Evolutionary conservation across 2,888 invertebrate species (phyloP).

Genomic region (Sinhomidia bicolor): DNA sequence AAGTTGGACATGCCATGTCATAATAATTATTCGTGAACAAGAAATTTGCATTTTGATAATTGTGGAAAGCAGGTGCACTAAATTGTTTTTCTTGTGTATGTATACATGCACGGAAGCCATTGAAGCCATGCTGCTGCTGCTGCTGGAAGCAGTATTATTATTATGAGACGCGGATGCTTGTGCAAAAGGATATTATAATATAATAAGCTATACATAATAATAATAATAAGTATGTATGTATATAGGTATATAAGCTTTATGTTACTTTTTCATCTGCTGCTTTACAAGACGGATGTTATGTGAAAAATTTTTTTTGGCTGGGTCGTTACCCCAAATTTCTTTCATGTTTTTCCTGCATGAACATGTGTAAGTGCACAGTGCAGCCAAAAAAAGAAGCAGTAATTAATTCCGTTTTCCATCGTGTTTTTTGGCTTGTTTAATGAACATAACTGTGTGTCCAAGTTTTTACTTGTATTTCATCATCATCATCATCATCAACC

Average conservation of each 20-base stretch:
- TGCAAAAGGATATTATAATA: too few relatives aligned
- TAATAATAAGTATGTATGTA: background rate
- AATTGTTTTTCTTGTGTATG: background rate
- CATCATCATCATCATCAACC: too few relatives aligned
- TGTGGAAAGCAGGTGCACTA: background rate
- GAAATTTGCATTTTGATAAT: slow-evolving; percentile 34
- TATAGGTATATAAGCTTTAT: background rate
- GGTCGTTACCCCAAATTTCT: slow-evolving; percentile 22
- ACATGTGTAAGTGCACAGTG: background rate
- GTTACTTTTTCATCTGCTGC: background rate
- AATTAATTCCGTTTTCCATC: slow-evolving; percentile 52
- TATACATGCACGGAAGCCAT: background rate
- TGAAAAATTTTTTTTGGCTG: background rate
- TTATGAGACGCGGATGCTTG: too few relatives aligned
- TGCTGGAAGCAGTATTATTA: too few relatives aligned
- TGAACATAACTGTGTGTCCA: slow-evolving; percentile 48
- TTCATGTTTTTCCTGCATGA: slow-evolving; percentile 21
- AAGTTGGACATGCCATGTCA: background rate
- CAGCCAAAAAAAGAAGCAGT: slow-evolving; percentile 6
- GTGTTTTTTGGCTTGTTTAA: slow-evolving; percentile 27
- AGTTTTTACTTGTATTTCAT: too few relatives aligned
- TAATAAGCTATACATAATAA: too few relatives aligned
- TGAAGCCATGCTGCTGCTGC: too few relatives aligned
- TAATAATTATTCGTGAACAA: slow-evolving; percentile 4
- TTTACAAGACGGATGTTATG: background rate